These are phyloP conservation scores for Latrodectus geometricus DNA, from an alignment of 1,140 invertebrate genomes.

Conservation along the genomic window DNA sequence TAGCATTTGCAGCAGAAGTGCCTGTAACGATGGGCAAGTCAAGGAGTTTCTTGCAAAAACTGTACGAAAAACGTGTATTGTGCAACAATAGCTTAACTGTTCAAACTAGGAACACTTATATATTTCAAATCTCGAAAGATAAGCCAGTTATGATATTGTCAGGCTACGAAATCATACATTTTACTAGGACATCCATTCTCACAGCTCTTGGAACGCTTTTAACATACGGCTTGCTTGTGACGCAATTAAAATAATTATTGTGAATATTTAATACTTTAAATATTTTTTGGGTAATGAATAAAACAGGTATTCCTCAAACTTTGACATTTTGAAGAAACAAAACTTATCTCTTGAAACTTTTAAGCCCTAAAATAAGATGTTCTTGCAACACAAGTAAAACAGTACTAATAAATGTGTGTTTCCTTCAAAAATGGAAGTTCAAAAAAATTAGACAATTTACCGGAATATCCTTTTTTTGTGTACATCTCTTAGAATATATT, in stretches of 20 bases:
- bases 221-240: slow-evolving; percentile 36
- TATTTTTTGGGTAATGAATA: no score
- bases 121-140: slow-evolving; percentile 7
- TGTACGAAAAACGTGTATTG: neutral
- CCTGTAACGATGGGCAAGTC: neutral
- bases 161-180: slow-evolving; percentile 32
- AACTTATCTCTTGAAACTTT: no score
- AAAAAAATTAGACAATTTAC: no score
- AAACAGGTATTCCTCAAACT: no score
- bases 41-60: neutral
- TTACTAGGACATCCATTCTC: slow-evolving; percentile 18
- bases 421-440: no score
- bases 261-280: no score
- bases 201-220: slow-evolving; percentile 33
- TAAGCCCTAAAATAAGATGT: no score
- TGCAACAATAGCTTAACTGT: neutral
- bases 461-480: no score
- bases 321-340: no score
- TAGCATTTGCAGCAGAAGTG: slow-evolving; percentile 16
- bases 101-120: neutral
- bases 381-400: no score
- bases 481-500: no score
- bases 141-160: slow-evolving; percentile 11
- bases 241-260: neutral
- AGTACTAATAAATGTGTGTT: no score